Evolutionary conservation across 2,888 invertebrate genomes (phyloP), one percentile per base, ranked within the genome.

Genomic region (Rhimphoctona megacephalus): DNA sequence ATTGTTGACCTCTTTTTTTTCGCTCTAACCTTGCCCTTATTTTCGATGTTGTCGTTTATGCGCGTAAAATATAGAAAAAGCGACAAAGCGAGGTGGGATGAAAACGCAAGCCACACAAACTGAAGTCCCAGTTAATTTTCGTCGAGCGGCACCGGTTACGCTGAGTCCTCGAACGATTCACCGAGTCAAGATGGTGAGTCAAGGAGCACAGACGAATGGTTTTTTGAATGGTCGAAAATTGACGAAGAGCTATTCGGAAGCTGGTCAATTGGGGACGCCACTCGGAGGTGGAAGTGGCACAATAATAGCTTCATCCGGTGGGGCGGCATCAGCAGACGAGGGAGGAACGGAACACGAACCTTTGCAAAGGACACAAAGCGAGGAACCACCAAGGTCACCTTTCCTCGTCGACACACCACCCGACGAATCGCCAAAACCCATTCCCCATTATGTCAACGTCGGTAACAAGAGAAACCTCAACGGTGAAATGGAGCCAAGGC

Each of bases 61-160:
- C 30, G 6, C 30, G 7, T 6, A 7, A n/a, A 49, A 54, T 64
- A 87, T 95, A 96, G 98, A 98, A 94, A 97, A 97, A 94, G 95
- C 90, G 76, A 92, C 97, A 87, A 98, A 98, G 93, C 96, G 97
- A 92, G 96, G 97, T 54, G 97, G 97, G 0, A 98, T 98, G 98
- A 97, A 98, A 94, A 98, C 98, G 0, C 98, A 98, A 95, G 98
- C 98, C 22, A 98, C 98, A 6, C 98, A 98, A 95, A 98, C 97
- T 7, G 98, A 98, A 95, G 96, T 96, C 43, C 96, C 97, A 7
- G 95, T 96, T 89, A 96, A 96, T 90, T 95, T 97, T 87, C 92
- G 92, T 46, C 91, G 93, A 3, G 93, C 94, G 2, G 93, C 93
- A 33, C 95, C 95, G 83, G 94, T 95, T 69, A 97, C 97, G 22